Percentiles rank a stretch among this genome's conserved stretches.
These are phyloP conservation scores for Haemorhous mexicanus DNA, from an alignment of 2,113 vertebrate species.

Conservation along the genomic window DNA sequence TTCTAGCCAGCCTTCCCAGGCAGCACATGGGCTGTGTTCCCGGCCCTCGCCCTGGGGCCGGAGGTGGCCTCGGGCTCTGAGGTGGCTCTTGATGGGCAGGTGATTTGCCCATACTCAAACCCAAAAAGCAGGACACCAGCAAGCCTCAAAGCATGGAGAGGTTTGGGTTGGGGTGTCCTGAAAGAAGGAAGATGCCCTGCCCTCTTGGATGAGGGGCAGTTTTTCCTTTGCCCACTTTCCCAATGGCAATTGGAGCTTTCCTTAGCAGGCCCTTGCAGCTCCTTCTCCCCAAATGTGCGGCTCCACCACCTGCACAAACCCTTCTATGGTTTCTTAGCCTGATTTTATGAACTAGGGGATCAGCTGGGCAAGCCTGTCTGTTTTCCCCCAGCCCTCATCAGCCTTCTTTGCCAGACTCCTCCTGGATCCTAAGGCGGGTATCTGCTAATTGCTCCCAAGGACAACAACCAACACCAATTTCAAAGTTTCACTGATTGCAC, in stretches of 20 bases:
- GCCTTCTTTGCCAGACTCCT: background rate
- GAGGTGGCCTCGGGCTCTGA: too few relatives aligned
- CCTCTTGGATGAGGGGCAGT: background rate
- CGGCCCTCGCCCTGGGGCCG: accelerated
- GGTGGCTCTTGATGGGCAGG: background rate
- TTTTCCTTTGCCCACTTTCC: background rate
- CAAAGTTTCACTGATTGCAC: background rate
- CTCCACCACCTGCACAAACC: accelerated
- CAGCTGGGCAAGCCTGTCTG: background rate
- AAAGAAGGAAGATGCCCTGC: background rate
- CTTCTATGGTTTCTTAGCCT: background rate
- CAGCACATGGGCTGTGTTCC: background rate
- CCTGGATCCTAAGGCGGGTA: background rate
- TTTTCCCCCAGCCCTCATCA: background rate
- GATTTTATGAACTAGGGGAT: accelerated
- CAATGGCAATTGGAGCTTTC: background rate
- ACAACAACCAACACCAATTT: background rate
- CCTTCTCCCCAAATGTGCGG: too few relatives aligned
- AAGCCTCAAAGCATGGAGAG: background rate
- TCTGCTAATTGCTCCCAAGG: background rate
- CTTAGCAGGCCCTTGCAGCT: background rate
- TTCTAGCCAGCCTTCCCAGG: background rate
- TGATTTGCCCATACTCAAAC: background rate
- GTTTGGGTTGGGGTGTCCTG: background rate
- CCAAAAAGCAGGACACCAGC: accelerated